phyloP scores from a whole-genome alignment of 2,888 invertebrate genomes.

The Chorisops tibialis region DNA sequence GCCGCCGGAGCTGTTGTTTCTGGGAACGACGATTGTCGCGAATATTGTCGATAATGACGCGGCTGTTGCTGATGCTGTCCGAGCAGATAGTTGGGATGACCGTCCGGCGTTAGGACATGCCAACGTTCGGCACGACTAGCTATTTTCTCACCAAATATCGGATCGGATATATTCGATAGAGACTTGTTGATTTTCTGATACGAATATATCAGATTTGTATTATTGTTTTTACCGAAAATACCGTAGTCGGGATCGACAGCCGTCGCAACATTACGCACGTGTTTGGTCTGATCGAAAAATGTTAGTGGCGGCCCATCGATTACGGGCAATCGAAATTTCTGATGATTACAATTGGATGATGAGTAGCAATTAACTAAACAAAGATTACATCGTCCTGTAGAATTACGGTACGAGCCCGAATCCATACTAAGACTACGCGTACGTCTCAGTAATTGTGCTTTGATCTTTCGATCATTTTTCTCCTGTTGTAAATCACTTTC shows the following conservation, averaged over 20 bases:
- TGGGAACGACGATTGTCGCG: slow-evolving; percentile 38
- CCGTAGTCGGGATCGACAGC: neutral
- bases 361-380: slow-evolving; percentile 51
- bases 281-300: slow-evolving; percentile 3
- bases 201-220: slow-evolving; percentile 30
- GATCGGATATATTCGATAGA: slow-evolving; percentile 38
- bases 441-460: slow-evolving; percentile 42
- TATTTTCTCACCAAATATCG: slow-evolving; percentile 36
- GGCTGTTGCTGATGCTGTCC: slow-evolving; percentile 8
- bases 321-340: slow-evolving; percentile 40
- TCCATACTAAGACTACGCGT: slow-evolving; percentile 51
- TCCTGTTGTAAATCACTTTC: slow-evolving; percentile 34
- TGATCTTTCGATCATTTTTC: slow-evolving; percentile 36
- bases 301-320: slow-evolving; percentile 23
- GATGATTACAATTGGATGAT: slow-evolving; percentile 44
- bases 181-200: slow-evolving; percentile 39
- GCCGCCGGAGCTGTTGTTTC: slow-evolving; percentile 35
- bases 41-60: slow-evolving; percentile 33
- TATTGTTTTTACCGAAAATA: slow-evolving; percentile 22
- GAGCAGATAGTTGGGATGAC: neutral
- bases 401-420: slow-evolving; percentile 44
- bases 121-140: slow-evolving; percentile 16
- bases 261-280: neutral
- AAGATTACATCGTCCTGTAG: slow-evolving; percentile 47
- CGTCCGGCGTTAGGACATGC: slow-evolving; percentile 21